These are phyloP conservation scores for Poecilia velifera DNA, from an alignment of 2,797 vertebrate species.

Conservation along the genomic window DNA sequence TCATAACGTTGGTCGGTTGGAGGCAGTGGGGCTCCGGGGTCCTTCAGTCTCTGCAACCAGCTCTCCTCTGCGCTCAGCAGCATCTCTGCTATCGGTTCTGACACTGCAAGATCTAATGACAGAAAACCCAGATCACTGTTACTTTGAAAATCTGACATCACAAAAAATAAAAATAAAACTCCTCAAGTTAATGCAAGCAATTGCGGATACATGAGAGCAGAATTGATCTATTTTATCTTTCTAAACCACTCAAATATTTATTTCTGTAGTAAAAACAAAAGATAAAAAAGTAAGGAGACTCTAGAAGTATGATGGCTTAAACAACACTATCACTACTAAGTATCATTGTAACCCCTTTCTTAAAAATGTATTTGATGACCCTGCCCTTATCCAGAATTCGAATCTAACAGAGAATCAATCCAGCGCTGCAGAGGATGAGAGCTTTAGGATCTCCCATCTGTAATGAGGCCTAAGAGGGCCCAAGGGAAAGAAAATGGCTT, in stretches of 20 bases:
- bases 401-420: constrained; percentile 65
- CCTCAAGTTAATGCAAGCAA: constrained; percentile 4
- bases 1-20: constrained; percentile 85
- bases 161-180: neutral
- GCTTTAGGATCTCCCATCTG: constrained; percentile 38
- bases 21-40: constrained; percentile 73
- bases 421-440: constrained; percentile 7
- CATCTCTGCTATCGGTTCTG: constrained; percentile 87
- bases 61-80: constrained; percentile 87
- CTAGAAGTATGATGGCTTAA: neutral
- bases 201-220: neutral
- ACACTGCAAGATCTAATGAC: constrained; percentile 86
- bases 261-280: neutral
- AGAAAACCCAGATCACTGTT: neutral
- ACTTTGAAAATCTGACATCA: constrained; percentile 2
- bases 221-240: neutral
- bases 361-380: constrained; percentile 26
- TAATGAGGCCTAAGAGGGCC: constrained; percentile 73
- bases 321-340: constrained; percentile 1
- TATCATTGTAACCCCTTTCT: constrained; percentile 7
- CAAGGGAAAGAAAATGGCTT: constrained; percentile 57
- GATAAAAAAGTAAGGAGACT: neutral
- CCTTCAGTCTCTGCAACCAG: constrained; percentile 84
- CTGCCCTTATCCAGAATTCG: constrained; percentile 42
- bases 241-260: neutral